phyloP scores from a whole-genome alignment of 1,140 invertebrate species.

The Cephus cinctus region DNA sequence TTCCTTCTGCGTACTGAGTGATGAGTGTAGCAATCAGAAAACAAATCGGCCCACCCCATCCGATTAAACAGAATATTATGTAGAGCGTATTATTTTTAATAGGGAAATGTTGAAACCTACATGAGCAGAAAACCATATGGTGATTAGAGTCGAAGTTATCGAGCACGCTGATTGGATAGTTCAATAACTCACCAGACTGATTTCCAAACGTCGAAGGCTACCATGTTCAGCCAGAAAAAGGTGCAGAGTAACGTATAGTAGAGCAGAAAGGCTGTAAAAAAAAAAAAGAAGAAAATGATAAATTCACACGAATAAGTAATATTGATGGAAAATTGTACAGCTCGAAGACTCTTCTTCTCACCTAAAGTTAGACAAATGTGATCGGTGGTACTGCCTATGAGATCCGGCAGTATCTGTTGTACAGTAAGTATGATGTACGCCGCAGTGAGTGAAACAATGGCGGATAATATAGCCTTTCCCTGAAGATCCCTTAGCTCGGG shows the following conservation, averaged over 20 bases:
- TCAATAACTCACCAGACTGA: constrained; percentile 63
- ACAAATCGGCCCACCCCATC: constrained; percentile 58
- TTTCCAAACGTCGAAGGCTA: constrained; percentile 65
- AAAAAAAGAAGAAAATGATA: constrained; percentile 1
- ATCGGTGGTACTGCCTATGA: constrained; percentile 22
- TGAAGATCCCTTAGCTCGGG: constrained; percentile 60
- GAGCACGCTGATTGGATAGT: too few species aligned
- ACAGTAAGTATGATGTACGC: constrained; percentile 60
- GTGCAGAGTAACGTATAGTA: constrained; percentile 65
- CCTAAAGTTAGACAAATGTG: constrained; percentile 53
- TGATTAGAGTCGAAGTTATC: too few species aligned
- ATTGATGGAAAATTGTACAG: background rate
- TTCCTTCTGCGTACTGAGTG: constrained; percentile 55
- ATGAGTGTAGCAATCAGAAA: constrained; percentile 56
- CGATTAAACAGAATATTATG: constrained; percentile 57
- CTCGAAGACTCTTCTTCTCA: constrained; percentile 27
- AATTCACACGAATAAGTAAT: too few species aligned
- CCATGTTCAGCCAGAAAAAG: constrained; percentile 69
- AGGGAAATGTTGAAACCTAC: constrained; percentile 43
- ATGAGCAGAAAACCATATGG: too few species aligned
- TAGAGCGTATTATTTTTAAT: constrained; percentile 56
- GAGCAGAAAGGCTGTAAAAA: constrained; percentile 57
- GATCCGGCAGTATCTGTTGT: constrained; percentile 51
- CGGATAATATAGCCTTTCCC: constrained; percentile 54
- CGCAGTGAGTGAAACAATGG: constrained; percentile 57